phyloP scores from a whole-genome alignment of 2,113 vertebrate species.

The Felis catus region DNA sequence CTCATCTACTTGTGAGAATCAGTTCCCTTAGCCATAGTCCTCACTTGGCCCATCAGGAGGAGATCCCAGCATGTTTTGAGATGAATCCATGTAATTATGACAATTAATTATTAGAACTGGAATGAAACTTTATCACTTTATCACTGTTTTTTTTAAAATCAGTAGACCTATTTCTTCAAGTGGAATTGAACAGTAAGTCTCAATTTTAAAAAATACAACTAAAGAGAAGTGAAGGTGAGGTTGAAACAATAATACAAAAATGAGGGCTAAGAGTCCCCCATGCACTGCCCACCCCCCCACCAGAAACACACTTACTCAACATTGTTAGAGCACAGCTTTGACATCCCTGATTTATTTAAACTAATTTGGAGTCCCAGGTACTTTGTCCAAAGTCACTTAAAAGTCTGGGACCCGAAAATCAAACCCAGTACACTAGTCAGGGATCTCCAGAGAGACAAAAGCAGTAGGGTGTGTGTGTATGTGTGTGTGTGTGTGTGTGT shows the following conservation, averaged over 20 bases:
- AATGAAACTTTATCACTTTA: not conserved
- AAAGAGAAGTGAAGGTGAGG: not conserved
- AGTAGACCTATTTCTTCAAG: not conserved
- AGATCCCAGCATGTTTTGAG: not conserved
- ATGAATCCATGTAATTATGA: not conserved
- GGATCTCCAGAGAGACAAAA: not conserved
- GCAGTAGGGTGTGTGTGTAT: not conserved
- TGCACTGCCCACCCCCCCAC: fast-evolving
- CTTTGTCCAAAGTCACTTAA: not conserved
- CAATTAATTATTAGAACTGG: not conserved
- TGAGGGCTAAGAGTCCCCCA: not conserved
- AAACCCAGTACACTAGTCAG: not conserved
- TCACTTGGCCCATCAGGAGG: not conserved
- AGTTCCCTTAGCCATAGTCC: not conserved
- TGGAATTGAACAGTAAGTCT: not conserved
- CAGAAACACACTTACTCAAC: not conserved
- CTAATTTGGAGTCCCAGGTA: not conserved
- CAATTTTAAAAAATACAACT: not conserved
- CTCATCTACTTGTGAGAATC: not conserved
- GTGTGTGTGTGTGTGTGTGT: too few relatives aligned
- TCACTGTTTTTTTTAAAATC: not conserved
- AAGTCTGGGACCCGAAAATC: not conserved
- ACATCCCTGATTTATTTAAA: not conserved
- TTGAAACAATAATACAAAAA: not conserved
- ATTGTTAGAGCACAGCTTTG: not conserved